A percentile compares a stretch with the other conserved stretches of the same genome.
These are phyloP conservation scores for Calephelis virginiensis DNA, from an alignment of 1,140 invertebrate species.

Conservation along the genomic window DNA sequence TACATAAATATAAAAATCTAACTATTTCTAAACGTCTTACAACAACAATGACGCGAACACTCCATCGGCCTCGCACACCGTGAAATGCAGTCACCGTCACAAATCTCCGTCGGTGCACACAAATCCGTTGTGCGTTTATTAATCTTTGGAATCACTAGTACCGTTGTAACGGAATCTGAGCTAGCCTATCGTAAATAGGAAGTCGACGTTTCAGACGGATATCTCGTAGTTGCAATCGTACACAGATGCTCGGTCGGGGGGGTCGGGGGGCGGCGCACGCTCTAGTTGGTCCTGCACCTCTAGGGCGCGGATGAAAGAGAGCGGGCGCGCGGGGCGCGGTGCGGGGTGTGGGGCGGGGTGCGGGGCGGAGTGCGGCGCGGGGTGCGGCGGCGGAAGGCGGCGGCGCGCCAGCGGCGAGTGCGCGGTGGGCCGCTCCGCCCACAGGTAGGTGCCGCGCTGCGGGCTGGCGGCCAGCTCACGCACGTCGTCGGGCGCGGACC, in stretches of 20 bases:
- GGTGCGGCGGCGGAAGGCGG: slow-evolving; percentile 72
- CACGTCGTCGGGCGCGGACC: slow-evolving; percentile 81
- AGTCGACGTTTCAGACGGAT: slow-evolving; percentile 83
- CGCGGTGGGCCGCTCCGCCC: slow-evolving; percentile 55
- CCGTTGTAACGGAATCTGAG: slow-evolving; percentile 18
- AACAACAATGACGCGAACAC: slow-evolving; percentile 33
- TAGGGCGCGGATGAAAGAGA: slow-evolving; percentile 94
- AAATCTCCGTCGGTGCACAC: slow-evolving; percentile 7
- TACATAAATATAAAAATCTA: slow-evolving; percentile 66
- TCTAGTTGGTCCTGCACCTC: slow-evolving; percentile 94
- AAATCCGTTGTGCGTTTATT: slow-evolving; percentile 23
- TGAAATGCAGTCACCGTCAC: slow-evolving; percentile 1
- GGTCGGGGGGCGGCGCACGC: slow-evolving; percentile 79
- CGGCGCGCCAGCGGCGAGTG: slow-evolving; percentile 41
- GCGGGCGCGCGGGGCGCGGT: slow-evolving; percentile 87
- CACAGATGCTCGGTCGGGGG: slow-evolving; percentile 91
- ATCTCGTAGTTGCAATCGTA: slow-evolving; percentile 98
- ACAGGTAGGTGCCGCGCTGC: slow-evolving; percentile 87
- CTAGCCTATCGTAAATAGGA: slow-evolving; percentile 31
- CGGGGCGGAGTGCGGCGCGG: slow-evolving; percentile 79
- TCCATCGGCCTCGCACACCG: slow-evolving; percentile 23
- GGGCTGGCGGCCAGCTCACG: slow-evolving; percentile 90
- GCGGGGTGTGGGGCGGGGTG: slow-evolving; percentile 79
- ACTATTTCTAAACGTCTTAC: slow-evolving; percentile 39
- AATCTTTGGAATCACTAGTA: slow-evolving; percentile 31